Evolutionary conservation across 2,113 vertebrate species (phyloP), one percentile per base, ranked within the genome.

Genomic region (Picathartes gymnocephalus): DNA sequence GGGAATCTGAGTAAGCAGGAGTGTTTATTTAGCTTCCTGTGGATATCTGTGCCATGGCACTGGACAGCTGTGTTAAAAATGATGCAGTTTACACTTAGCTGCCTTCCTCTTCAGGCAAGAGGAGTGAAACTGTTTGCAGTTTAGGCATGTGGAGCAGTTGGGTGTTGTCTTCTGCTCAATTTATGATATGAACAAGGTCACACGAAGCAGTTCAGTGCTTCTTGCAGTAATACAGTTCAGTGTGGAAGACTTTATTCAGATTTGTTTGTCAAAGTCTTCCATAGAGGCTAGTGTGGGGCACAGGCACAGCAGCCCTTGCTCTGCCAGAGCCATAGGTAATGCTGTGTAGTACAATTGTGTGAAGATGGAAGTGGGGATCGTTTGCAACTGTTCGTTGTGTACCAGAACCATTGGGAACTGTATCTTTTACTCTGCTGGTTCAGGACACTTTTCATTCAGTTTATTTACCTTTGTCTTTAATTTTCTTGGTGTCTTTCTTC

Each of bases 401-500:
- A 62, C 91, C 72, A 74, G 62, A 95, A 62, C 35, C 47, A 18
- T 44, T 47, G 53, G 58, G 82, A 92, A 74, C 40, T 5, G 50
- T 94, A 54, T 90, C 80, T 95, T 96, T 96, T 95, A 97, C 88
- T 95, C 96, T 97, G 95, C 96, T 96, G 87, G 92, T 95, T 97
- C 93, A 82, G 90, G 93, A 92, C 97, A 61, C 72, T 84, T 94
- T 88, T 94, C 62, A 64, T 95, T 97, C 96, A 74, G 93, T 97
- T 94, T 91, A 93, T 98, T 98, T 97, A 97, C 97, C 97, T 97
- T 97, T 97, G 97, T 96, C 96, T 97, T 97, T 98, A 97, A 96
- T 98, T 96, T 96, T 98, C 96, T 98, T 85, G 97, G 97, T 98
- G 96, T 98, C 97, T 97, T 93, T 98, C 97, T 98, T 98, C 97